Evolutionary conservation across 1,140 invertebrate species (phyloP), one percentile per base, ranked within the genome.

Genomic region (Caenorhabditis tropicalis): DNA sequence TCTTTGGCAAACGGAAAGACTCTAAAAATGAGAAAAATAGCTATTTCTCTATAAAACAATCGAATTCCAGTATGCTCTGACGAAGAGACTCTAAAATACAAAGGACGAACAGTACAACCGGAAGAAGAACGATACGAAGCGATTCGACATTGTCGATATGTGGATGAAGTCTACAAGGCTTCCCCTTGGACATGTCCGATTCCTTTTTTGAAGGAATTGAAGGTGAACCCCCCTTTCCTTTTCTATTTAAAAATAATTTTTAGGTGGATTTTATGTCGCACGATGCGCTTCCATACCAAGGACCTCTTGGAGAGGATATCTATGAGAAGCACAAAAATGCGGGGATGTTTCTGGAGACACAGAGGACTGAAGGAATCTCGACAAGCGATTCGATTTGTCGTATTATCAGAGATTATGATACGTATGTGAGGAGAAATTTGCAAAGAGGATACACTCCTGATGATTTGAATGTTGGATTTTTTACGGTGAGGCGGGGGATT

Each of bases 221-320:
- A 94, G 98, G 89, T 84, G 36, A 56, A 21, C 27, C 3, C 10
- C 21, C n/a, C 1, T 51, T 9, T 21, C 19, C 19, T 27, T 60
- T 31, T 82, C 53, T 6, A 21, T 79, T 79, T 19, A 79, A 27
- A 39, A 27, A 0, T 82, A n/a, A 36, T 16, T 91, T 91, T 24
- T 89, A 95, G 94, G 98, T 99, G 88, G 98, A 99, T 92, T 99
- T 99, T 93, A 96, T 99, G 48, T 98, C 98, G 19, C 98, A 99
- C 92, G 98, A 99, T 92, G 97, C 99, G 91, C 94, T 98, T 88
- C 98, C 98, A 0, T 99, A 99, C 91, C 10, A 5, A 0, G 29
- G 31, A 29, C 29, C 49, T 19, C 29, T n/a, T 19, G 46, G 46
- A 29, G 49, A 81, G 21, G 49, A 51, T 33, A 53, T 51, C 36